Conservation (phyloP, 1,140 invertebrate species). For the Andrena cerasifolii region DNA sequence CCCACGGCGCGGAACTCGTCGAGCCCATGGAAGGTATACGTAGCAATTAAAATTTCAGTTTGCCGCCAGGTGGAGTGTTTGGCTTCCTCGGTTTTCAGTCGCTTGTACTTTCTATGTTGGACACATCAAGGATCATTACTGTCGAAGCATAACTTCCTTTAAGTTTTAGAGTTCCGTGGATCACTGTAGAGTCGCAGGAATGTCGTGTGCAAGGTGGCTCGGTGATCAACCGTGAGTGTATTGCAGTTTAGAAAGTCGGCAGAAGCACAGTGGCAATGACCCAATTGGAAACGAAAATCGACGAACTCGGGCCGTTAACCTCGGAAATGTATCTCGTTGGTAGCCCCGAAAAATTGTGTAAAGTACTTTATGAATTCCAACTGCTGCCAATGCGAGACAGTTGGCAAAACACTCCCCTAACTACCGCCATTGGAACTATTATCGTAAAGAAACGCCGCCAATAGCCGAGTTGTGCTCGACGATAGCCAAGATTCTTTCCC, state of each 20-base stretch:
- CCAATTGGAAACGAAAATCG: slow-evolving; percentile 39
- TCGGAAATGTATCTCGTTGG: background rate
- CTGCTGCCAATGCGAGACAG: slow-evolving; percentile 9
- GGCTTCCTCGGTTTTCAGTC: no score
- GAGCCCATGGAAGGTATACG: no score
- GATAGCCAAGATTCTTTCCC: background rate
- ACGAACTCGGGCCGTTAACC: slow-evolving; percentile 13
- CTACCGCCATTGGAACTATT: background rate
- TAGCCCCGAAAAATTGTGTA: slow-evolving; percentile 44
- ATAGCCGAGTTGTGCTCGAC: background rate
- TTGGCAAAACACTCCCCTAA: slow-evolving; percentile 5
- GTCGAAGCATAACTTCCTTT: no score
- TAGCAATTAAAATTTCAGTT: no score
- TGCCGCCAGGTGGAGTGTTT: no score
- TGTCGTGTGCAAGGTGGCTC: background rate
- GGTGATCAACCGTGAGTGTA: slow-evolving; percentile 1
- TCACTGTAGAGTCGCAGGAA: background rate
- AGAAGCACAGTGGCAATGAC: slow-evolving; percentile 30
- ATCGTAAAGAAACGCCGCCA: slow-evolving; percentile 1
- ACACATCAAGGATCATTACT: no score
- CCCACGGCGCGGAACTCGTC: no score
- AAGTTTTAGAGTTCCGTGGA: no score
- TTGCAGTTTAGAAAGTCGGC: slow-evolving; percentile 35
- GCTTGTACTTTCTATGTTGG: no score
- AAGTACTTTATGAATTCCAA: slow-evolving; percentile 17